Evolutionary conservation across 2,888 invertebrate species (phyloP), one percentile per base, ranked within the genome.

Genomic region (Lordiphosa fenestrarum): DNA sequence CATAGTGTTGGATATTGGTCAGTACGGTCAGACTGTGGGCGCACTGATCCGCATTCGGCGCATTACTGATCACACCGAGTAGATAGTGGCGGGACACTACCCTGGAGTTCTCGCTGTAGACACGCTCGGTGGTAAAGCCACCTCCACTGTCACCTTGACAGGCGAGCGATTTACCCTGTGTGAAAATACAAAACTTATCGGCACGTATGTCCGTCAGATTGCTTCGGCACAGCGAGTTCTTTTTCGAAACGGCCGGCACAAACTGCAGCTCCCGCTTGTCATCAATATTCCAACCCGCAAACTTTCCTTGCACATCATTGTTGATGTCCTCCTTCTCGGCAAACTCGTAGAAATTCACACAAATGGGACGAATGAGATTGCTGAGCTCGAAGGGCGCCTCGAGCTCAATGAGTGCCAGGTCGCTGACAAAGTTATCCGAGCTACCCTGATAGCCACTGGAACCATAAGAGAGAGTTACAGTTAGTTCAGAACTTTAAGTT

Each of bases 71-170:
- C 9, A 81, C 42, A n/a, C 80, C 80, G 7, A 61, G 60, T 0
- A 81, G 53, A 25, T 51, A 68, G 40, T 85, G 64, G 2, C 84
- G 61, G 1, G 0, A 0, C 0, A 35, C 13, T 2, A 53, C 47
- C 4, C 37, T 44, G 1, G 55, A 52, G n/a, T 65, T 53, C 13
- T 19, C 15, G 0, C 6, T n/a, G 1, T 54, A 51, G 7, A 64
- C 40, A 1, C 52, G 52, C 12, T 41, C 19, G 0, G 67, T 62
- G 0, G 84, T 76, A 37, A 83, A 81, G 0, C 81, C 85, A 0
- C 84, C 84, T 3, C 80, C 80, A 25, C 80, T 81, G 33, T 81
- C 80, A 2, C 80, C 80, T 5, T 69, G 85, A 10, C 80, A 81
- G 47, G 80, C 84, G 38, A 60, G 25, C 0, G 76, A 69, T 10